phyloP scores from a whole-genome alignment of 2,888 invertebrate genomes.

The Oegoconia quadripuncta region DNA sequence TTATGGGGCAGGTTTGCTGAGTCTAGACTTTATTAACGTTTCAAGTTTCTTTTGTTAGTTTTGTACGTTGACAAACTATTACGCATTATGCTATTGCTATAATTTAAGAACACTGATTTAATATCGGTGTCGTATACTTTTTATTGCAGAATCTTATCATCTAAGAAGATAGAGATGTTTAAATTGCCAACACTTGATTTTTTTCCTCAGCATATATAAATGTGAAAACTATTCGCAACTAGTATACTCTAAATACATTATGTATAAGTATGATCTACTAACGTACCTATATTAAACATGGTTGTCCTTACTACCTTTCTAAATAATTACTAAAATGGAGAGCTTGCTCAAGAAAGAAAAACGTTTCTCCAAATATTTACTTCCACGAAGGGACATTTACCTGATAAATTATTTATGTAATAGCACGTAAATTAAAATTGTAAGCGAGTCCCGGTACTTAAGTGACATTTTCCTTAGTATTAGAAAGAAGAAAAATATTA shows the following conservation, averaged over 20 bases:
- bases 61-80: not conserved
- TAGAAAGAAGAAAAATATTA: constrained; percentile 2
- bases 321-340: not conserved
- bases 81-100: too few species aligned
- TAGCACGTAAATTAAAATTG: constrained; percentile 34
- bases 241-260: too few species aligned
- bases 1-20: constrained; percentile 34
- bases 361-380: constrained; percentile 8
- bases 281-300: too few species aligned
- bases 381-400: constrained; percentile 16
- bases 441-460: constrained; percentile 1
- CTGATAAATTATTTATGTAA: constrained; percentile 40
- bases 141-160: too few species aligned
- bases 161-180: too few species aligned
- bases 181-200: too few species aligned
- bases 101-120: too few species aligned
- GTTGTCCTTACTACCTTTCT: not conserved
- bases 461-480: not conserved
- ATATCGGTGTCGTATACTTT: too few species aligned
- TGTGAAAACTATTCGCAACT: too few species aligned
- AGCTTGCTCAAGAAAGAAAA: not conserved
- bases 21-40: constrained; percentile 18
- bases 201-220: too few species aligned
- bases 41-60: not conserved
- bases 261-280: too few species aligned